Percentiles rank a stretch among this genome's conserved stretches.
phyloP scores from a whole-genome alignment of 2,113 vertebrate genomes.

The Ailurus styani region DNA sequence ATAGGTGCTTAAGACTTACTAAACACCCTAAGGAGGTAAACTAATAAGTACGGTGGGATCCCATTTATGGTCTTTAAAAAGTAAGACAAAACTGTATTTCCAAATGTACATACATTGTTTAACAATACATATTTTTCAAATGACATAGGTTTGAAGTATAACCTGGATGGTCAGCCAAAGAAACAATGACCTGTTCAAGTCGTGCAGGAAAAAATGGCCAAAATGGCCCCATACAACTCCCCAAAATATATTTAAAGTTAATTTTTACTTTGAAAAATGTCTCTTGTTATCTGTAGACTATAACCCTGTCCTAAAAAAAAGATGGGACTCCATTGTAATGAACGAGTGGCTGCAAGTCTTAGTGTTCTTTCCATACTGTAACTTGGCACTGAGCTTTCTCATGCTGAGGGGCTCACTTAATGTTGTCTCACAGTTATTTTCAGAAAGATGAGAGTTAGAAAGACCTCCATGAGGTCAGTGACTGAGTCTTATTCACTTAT shows the following conservation, averaged over 20 bases:
- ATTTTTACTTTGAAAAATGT: slow-evolving; percentile 19
- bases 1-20: neutral
- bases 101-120: neutral
- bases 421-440: slow-evolving; percentile 14
- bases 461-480: neutral
- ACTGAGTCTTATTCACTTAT: neutral
- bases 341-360: neutral
- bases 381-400: neutral
- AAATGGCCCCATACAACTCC: neutral
- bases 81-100: neutral
- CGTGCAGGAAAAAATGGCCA: neutral
- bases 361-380: neutral
- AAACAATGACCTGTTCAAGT: slow-evolving; percentile 14
- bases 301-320: neutral
- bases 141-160: neutral
- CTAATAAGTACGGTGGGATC: neutral
- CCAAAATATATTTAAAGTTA: neutral
- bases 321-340: neutral
- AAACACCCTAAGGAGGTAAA: neutral
- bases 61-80: neutral
- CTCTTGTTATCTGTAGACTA: neutral
- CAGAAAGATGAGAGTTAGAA: neutral
- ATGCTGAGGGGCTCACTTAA: neutral
- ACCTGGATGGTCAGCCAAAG: neutral
- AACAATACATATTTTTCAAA: neutral